Base-by-base conservation (phyloP, 1,140 invertebrate genomes). In the Pseudomyrmex dendroicus region DNA sequence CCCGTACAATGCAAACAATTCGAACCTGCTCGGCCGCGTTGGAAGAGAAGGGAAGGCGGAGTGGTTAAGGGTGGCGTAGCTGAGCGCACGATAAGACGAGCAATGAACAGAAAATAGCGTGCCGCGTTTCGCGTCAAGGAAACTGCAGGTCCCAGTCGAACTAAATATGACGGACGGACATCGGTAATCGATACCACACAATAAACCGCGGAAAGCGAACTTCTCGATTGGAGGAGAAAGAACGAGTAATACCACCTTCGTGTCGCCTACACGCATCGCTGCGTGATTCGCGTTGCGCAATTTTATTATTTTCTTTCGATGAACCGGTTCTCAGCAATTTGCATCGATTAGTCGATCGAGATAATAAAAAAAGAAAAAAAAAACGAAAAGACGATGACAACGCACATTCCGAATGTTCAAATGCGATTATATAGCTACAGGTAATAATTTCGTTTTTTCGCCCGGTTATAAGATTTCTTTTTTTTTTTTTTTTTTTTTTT, bases 1-100 rank as follows among this genome's bases (percentile, higher is more conserved):
- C 87, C 35, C 86, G 87, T 82, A 91, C 90, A 91, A 91, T 91
- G 89, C 90, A 91, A 91, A 91, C 90, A 91, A 91, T 91, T 91
- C 88, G 84, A 91, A 89, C 86, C 83, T 87, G 74, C 50, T 35
- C 59, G 62, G 54, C 44, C 66, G 22, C 52, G 2, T 10, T 25
- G 52, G 3, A 22, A 46, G 76, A 68, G 70, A 68, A 20, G 48
- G 35, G 22, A 15, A 84, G 48, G 35, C 35, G 54, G 52, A 66
- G 44, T 10, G 66, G 61, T 35, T 17, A 46, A 12, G 61, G 5
- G 15, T 3, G 61, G 2, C 56, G 50, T 64, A 15, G 10, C 67
- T 66, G 78, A 85, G 59, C 74, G 63, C 57, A 85, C 84, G 89
- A 90, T 86, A 90, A 90, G 89, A 48, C 80, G 86, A 76, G 74